Base-by-base conservation (phyloP, 2,888 invertebrate species). In the Plebejus argus region DNA sequence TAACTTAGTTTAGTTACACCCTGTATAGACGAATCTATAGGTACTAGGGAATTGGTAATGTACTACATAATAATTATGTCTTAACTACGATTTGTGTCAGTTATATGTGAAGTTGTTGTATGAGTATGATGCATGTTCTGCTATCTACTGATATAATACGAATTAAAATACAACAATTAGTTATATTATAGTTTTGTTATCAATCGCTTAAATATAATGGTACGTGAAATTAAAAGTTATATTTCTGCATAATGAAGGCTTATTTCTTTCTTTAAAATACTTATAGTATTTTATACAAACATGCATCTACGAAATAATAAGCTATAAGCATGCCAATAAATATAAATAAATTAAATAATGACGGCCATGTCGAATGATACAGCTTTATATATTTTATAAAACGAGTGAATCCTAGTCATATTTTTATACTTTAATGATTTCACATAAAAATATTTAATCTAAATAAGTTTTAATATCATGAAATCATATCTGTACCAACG, bases 281-380 rank as follows among this genome's bases (percentile, higher is more conserved):
- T 12, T 58, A 58, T 58, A 8, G 7, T 61, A 20, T 58, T 3
- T 61, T 61, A 61, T 61, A 61, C 12, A 23, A 61, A 61, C 61
- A 61, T 61, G 61, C 61, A 23, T 61, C 61, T 53, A 53, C 23
- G 23, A 61, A 61, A 61, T 23, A 23, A 12, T 20, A 35, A 72
- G 72, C 49, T 72, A 45, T 23, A 45, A 20, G 72, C 72, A 72
- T 72, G 72, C 72, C 23, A 72, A 72, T 39, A n/a, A 71, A 71
- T 35, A 39, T 35, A 35, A 39, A 20, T 71, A 10, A 71, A 71
- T 70, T n/a, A 35, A 39, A 71, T 71, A 10, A 39, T 6, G 12
- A 45, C 23, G 72, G 72, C 49, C 45, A 23, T 49, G 72, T 72
- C 20, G 12, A 39, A 45, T 71, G 71, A 71, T 39, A 70, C 39